Conservation (phyloP, 2,888 invertebrate species). For the Idaea biselata region DNA sequence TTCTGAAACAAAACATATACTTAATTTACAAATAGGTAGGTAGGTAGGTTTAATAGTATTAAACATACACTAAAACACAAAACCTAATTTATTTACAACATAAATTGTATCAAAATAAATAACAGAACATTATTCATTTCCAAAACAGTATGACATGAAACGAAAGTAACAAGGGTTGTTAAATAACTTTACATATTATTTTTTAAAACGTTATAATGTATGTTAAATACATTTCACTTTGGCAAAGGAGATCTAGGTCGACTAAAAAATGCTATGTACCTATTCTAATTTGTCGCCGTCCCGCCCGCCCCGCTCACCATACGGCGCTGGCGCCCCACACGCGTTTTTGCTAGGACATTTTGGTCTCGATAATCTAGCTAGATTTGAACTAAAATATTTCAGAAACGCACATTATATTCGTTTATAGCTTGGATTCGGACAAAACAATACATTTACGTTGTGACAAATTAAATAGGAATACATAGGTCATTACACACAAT, state of each 20-base stretch:
- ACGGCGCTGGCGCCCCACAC: not conserved
- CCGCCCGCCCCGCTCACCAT: not conserved
- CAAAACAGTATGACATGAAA: not conserved
- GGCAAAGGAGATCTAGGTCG: constrained; percentile 21
- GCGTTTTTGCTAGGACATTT: not conserved
- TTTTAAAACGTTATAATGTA: no score
- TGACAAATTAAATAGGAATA: no score
- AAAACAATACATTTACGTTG: no score
- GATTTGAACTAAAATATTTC: not conserved
- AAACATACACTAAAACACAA: not conserved
- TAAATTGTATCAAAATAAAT: not conserved
- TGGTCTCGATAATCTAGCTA: not conserved
- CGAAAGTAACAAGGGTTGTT: not conserved
- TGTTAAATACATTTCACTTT: not conserved
- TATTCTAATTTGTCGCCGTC: constrained; percentile 19
- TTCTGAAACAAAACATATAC: no score
- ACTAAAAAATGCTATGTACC: constrained; percentile 28
- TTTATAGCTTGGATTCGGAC: not conserved
- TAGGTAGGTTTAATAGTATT: no score
- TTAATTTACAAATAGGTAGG: no score
- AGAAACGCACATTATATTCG: not conserved
- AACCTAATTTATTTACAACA: not conserved
- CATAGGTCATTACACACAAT: no score
- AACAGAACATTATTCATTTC: not conserved
- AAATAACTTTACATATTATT: not conserved